Percentiles rank a stretch among this genome's conserved stretches.
Conservation (phyloP, 1,140 invertebrate genomes). For the Listronotus oregonensis region DNA sequence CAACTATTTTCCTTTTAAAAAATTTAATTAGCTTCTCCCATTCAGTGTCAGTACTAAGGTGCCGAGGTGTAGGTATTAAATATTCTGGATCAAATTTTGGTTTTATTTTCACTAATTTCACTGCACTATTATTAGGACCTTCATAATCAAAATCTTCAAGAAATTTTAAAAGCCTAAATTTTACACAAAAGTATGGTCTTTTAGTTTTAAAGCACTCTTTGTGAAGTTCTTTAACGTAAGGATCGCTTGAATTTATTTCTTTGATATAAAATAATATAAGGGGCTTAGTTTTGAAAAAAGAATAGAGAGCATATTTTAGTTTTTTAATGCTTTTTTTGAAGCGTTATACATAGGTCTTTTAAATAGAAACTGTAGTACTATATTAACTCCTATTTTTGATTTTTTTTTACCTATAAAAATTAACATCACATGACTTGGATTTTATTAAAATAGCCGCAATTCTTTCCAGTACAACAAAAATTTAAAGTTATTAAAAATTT, state of each 20-base stretch:
- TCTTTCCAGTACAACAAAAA: too few species aligned
- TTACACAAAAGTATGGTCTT: slow-evolving; percentile 42
- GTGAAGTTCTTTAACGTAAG: slow-evolving; percentile 41
- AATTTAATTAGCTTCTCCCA: slow-evolving; percentile 45
- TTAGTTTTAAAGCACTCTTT: slow-evolving; percentile 34
- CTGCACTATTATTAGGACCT: slow-evolving; percentile 36
- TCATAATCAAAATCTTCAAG: slow-evolving; percentile 40
- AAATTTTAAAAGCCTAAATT: slow-evolving; percentile 41
- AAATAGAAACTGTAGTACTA: too few species aligned
- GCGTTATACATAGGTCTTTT: too few species aligned
- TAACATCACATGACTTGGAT: too few species aligned
- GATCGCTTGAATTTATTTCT: slow-evolving; percentile 23
- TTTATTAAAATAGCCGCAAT: too few species aligned
- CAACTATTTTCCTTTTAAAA: slow-evolving; percentile 36
- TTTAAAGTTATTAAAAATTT: too few species aligned
- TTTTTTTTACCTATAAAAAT: too few species aligned
- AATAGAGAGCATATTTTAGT: too few species aligned
- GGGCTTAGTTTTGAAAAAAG: too few species aligned
- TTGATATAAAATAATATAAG: slow-evolving; percentile 9
- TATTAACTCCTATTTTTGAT: too few species aligned
- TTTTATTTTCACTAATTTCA: slow-evolving; percentile 43
- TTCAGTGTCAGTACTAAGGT: slow-evolving; percentile 33
- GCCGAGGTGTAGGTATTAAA: slow-evolving; percentile 22
- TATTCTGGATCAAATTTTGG: slow-evolving; percentile 19
- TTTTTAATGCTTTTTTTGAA: too few species aligned